phyloP scores from a whole-genome alignment of 35 echinoderm and acorn worm genomes.

The Diadema setosum region DNA sequence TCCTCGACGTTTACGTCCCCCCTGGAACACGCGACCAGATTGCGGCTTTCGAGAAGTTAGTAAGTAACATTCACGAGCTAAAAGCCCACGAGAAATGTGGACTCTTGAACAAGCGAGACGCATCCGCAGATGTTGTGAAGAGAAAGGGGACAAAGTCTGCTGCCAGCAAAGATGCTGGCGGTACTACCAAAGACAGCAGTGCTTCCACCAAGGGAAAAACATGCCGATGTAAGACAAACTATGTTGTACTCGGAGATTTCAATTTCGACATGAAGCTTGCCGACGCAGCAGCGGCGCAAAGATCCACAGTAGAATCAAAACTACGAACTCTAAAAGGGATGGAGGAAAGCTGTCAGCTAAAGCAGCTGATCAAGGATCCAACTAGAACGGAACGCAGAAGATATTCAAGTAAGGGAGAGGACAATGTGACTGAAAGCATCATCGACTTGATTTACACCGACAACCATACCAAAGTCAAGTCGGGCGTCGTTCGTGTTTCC shows the following conservation, averaged over 20 bases:
- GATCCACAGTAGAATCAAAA: not conserved
- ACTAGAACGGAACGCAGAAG: not conserved
- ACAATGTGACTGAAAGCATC: not conserved
- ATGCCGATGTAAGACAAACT: not conserved
- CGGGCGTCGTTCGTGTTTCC: not conserved
- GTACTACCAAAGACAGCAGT: no score
- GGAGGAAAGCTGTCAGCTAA: not conserved
- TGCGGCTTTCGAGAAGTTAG: not conserved
- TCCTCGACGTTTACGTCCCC: not conserved
- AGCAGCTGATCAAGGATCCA: not conserved
- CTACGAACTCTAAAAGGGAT: not conserved
- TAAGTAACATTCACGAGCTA: not conserved
- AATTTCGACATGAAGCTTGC: not conserved
- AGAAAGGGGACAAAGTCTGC: not conserved
- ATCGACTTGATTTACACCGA: not conserved
- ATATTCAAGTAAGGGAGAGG: not conserved
- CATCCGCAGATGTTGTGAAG: not conserved
- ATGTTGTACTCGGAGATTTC: not conserved
- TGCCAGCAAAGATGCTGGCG: no score
- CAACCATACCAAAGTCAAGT: not conserved
- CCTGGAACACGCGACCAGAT: not conserved
- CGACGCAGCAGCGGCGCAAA: not conserved
- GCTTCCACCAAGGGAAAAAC: no score
- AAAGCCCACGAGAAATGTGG: not conserved
- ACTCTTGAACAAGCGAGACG: no score